Base-by-base conservation (phyloP, 2,888 invertebrate species). In the Cyclophora albipunctata region DNA sequence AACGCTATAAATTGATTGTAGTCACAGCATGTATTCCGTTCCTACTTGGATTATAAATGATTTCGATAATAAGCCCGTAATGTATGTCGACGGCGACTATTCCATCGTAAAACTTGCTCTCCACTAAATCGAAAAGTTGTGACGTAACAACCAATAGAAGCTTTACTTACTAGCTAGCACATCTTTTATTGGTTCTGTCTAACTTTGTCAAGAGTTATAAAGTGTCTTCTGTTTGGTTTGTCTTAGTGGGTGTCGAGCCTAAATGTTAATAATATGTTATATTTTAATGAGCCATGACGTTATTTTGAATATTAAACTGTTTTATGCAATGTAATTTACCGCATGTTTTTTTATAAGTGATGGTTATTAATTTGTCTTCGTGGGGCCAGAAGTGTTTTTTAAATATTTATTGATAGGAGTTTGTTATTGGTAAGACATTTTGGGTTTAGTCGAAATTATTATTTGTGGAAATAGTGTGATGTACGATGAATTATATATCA, bases 1-100 rank as follows among this genome's bases (percentile, higher is more conserved):
- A 71, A 68, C 65, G 69, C 74, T 67, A 82, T 82, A 81, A 85
- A 85, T 84, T 84, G 83, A 84, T 84, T 81, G 82, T 77, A 68
- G 59, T 63, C 83, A 37, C 84, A 75, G 81, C 81, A 65, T 77
- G 84, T 62, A 52, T 75, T 68, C 81, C 75, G 74, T 69, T 71
- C 74, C 71, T 66, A 62, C 69, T 73, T 71, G 65, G 67, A 74
- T 80, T 77, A 82, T 77, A 75, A 75, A 76, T 73, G 72, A 62
- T 58, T 65, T 61, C 61, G 60, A 64, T 71, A 71, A 75, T 70
- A 62, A 59, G 58, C 58, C 58, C 57, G 64, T 66, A 57, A 64
- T 58, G 59, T 61, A 59, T 59, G 51, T 58, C 51, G 50, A 37
- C 37, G 37, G 37, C 4, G 37, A 5, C 37, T 37, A 37, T 45